Base-by-base conservation (phyloP, 92 coral and sea anemone genomes). In the Palythoa heliodiscus region DNA sequence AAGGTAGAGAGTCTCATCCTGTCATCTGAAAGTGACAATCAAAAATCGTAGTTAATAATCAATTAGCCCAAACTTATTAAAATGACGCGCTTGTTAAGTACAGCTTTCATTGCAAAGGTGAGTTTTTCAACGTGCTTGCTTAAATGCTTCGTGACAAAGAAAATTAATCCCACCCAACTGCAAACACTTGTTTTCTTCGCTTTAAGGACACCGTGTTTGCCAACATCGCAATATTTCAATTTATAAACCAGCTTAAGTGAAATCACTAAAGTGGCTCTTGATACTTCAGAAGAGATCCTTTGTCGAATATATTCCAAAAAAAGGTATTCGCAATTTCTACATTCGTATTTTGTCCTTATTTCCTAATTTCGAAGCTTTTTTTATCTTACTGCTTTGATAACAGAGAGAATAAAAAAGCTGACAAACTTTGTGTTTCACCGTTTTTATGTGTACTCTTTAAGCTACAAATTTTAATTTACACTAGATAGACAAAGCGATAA, bases 11-110 rank as follows among this genome's bases (percentile, higher is more conserved):
- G 78, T 80, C 83, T 85, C 43, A 82, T 86, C 43, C 83, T 82
- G 52, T 39, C 82, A 84, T 82, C 95, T 92, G 61, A 52, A 77
- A 92, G 81, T 71, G 83, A 71, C 78, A 47, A 87, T 67, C 77
- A 85, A 43, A 88, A 68, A 61, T 78, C 64, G 55, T 48, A 66
- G 80, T 58, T 79, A 79, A 81, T 52, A 80, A 64, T 64, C 84
- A 80, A 80, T 80, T 80, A 80, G 39, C 22, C 24, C 70, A 20
- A 67, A 66, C 43, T 80, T 64, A 80, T 80, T 80, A 80, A 80
- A 63, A 54, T 67, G 72, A 10, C 60, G 74, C 52, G 73, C 63
- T 67, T 80, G 61, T 80, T 80, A 80, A 66, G 84, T 68, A 66
- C 81, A n/a, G 48, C 67, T 80, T 80, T 80, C 74, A 66, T 66